Conservation (phyloP, 2,797 vertebrate genomes). For the Allobates femoralis region DNA sequence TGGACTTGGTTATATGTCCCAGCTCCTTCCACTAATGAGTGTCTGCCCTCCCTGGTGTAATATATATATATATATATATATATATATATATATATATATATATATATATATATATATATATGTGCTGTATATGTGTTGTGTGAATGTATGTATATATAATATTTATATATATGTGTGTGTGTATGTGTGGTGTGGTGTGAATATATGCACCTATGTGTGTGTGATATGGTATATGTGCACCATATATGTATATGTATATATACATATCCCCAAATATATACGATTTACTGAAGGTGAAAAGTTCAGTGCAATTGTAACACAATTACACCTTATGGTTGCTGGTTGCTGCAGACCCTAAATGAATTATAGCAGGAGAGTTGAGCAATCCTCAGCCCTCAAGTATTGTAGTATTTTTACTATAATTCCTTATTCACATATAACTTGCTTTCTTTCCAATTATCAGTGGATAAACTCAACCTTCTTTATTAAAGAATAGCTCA, state of each 20-base stretch:
- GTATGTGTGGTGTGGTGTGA: too few species aligned
- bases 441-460: neutral
- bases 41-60: too few species aligned
- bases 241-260: slow-evolving; percentile 3
- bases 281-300: slow-evolving; percentile 38
- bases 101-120: slow-evolving; percentile 30
- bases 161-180: slow-evolving; percentile 13
- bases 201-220: too few species aligned
- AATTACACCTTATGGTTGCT: slow-evolving; percentile 14
- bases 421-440: neutral
- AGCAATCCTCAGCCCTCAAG: neutral
- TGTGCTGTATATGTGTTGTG: too few species aligned
- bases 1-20: neutral
- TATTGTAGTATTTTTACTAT: neutral
- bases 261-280: neutral
- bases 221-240: too few species aligned
- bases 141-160: slow-evolving; percentile 4
- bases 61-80: neutral
- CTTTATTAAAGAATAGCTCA: neutral
- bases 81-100: slow-evolving; percentile 26
- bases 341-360: slow-evolving; percentile 20
- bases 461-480: neutral
- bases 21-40: neutral
- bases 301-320: slow-evolving; percentile 39
- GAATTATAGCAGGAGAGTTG: slow-evolving; percentile 4